Evolutionary conservation across 2,797 vertebrate species (phyloP).

Genomic region (Mormyrops boulengeri): DNA sequence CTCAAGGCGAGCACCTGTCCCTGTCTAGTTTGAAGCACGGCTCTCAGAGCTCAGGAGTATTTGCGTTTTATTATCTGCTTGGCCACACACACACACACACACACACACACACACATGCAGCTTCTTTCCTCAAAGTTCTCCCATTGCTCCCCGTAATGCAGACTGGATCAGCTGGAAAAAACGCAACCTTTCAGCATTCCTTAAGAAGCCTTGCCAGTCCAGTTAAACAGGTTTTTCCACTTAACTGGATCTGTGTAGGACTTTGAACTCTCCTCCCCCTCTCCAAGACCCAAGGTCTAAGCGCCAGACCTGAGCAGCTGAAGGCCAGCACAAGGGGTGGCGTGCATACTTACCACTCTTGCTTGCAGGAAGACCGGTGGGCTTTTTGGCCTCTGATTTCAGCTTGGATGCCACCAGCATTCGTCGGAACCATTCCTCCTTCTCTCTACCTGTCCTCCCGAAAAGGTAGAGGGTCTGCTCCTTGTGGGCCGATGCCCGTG

Average conservation of each 20-base stretch:
- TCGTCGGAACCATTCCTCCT: conserved; percentile 90
- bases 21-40: not conserved
- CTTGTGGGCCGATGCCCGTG: conserved; percentile 42
- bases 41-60: not conserved
- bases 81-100: not conserved
- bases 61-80: not conserved
- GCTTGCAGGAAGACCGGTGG: conserved; percentile 43
- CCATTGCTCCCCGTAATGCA: not conserved
- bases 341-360: conserved; percentile 64
- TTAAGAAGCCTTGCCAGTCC: not conserved
- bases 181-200: not conserved
- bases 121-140: not conserved
- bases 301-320: not conserved
- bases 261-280: not conserved
- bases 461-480: conserved; percentile 85
- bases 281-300: not conserved
- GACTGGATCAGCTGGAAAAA: not conserved
- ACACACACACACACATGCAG: not conserved
- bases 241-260: not conserved
- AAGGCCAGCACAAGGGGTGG: not conserved
- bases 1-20: not conserved
- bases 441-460: conserved; percentile 88
- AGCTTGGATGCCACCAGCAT: conserved; percentile 75
- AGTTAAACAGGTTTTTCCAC: not conserved
- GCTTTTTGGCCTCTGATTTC: conserved; percentile 68